Base-by-base conservation (phyloP, 1,140 invertebrate species). In the Diorhabda carinulata region DNA sequence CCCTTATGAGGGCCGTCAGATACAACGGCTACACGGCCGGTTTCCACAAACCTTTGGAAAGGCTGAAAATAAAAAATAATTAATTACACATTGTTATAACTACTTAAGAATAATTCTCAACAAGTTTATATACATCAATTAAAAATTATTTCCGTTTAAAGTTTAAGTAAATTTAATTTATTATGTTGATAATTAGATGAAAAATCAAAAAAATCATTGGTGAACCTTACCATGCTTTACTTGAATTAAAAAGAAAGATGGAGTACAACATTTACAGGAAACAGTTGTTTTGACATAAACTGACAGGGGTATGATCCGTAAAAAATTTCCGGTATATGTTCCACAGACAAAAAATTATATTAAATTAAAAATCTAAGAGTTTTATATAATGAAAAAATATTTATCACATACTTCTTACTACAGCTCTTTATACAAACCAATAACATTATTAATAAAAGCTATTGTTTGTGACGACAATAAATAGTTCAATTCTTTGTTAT, bases 11-110 rank as follows among this genome's bases (percentile, higher is more conserved):
- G 86, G 9, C 97, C 97, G 81, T 95, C 90, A 65, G 93, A 89
- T 75, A 98, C 90, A 80, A 93, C 94, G 82, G 95, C 97, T 74
- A 99, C 92, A 75, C 98, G 93, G 82, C 98, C 98, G 61, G 96
- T 91, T 84, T 99, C 92, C 70, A 99, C 97, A 84, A 95, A 97
- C 81, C 95, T 91, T 78, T 93, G 86, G 86, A 96, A 97, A 75
- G 93, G 90, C 96, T 94, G 80, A 72, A 88, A 74, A 73, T 75
- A 62, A 74, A 70, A 64, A 58, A 52, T 52, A 3, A 8, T 52
- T 3, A 8, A n/a, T 52, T 52, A 52, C 47, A 52, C n/a, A 52
- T n/a, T 52, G 6, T 6, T 52, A 52, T 52, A 8, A 2, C 4
- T 8, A 52, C 6, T 52, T 52, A 8, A n/a, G 6, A n/a, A 8